Evolutionary conservation across 2,888 invertebrate genomes (phyloP).

Genomic region (Andrena praecox): DNA sequence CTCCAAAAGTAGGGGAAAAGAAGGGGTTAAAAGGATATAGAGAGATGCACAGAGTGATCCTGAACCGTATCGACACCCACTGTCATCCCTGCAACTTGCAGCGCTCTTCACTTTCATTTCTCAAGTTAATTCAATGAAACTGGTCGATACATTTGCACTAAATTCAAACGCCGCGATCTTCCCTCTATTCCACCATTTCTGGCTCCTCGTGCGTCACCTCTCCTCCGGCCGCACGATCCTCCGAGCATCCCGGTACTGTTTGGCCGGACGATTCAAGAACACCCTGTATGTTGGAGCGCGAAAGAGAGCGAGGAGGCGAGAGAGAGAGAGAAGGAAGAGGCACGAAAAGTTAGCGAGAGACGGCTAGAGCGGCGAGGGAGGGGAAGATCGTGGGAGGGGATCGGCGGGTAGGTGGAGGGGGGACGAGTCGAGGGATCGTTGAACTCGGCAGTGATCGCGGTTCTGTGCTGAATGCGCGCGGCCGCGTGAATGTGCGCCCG

Average conservation of each 20-base stretch:
- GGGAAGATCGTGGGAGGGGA: neutral
- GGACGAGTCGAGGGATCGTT: conserved; percentile 74
- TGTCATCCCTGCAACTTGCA: no score
- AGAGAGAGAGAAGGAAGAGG: conserved; percentile 28
- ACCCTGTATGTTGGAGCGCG: conserved; percentile 22
- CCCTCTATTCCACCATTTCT: no score
- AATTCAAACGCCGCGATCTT: no score
- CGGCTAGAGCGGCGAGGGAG: conserved; percentile 23
- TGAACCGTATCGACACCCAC: neutral
- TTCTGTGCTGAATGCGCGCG: conserved; percentile 71
- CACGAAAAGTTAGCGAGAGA: conserved; percentile 37
- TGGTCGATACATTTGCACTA: no score
- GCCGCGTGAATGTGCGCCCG: conserved; percentile 61
- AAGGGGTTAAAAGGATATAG: conserved; percentile 4
- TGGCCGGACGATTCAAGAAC: neutral
- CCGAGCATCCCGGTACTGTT: no score
- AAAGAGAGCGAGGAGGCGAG: conserved; percentile 39
- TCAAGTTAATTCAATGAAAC: no score
- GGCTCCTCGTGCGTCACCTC: no score
- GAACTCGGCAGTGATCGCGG: conserved; percentile 76
- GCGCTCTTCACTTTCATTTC: no score
- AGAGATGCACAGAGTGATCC: neutral
- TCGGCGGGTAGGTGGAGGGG: neutral
- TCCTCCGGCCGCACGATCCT: no score
- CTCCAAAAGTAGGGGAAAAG: conserved; percentile 5